Base-by-base conservation (phyloP, 2,113 vertebrate genomes). In the Melanerpes aurifrons region DNA sequence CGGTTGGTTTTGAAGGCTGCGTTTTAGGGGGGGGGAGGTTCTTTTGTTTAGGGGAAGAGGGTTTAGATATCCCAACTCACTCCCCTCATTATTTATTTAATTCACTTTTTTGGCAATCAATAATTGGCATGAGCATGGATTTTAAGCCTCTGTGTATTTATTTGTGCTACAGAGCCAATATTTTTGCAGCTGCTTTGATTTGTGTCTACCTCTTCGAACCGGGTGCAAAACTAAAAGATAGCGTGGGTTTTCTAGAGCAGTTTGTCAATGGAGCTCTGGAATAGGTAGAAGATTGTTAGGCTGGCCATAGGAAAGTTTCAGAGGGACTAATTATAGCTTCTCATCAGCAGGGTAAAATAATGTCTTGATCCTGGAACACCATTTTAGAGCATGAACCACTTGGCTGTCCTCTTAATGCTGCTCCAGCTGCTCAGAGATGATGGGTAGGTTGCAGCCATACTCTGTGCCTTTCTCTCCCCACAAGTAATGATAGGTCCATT, bases 401-500 rank as follows among this genome's bases (percentile, higher is more conserved):
- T 75, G 14, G 10, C 17, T 48, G 3, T 7, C 2, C 8, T 28
- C 7, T 24, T 53, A 48, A 47, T 1, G 4, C 25, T 57, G 21
- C 15, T 63, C 15, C 61, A 70, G 4, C 25, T 18, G 21, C 43
- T 69, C 50, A 21, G 68, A 59, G 72, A 2, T 29, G 56, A 7
- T 77, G 87, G 20, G 56, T 5, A n/a, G 15, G n/a, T 15, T 79
- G 40, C 8, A 61, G 66, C 25, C 15, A 3, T 21, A 5, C 15
- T 29, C 32, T 74, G 31, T 67, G 63, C 48, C 31, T 74, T 54
- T 37, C 1, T 76, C 78, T 72, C 14, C 47, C 62, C 29, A 8
- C 1, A 5, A 3, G 13, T 6, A 40, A 57, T 11, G 7, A 16
- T 10, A 53, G 9, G 1, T 7, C 6, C 6, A 20, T 48, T 54